phyloP scores from a whole-genome alignment of 2,888 invertebrate species.

The Leptinotarsa haldemani region DNA sequence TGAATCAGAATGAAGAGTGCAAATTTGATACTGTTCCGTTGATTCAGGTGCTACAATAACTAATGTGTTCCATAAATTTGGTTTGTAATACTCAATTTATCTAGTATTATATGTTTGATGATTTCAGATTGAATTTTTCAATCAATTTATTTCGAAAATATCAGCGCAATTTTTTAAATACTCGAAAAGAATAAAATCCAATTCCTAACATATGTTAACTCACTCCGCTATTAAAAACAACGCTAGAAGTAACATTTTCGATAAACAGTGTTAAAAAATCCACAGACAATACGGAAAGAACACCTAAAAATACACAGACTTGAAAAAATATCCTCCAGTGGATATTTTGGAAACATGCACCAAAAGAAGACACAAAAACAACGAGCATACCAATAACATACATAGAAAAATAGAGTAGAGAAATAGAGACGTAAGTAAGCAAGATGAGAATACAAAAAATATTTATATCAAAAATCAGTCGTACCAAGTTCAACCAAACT shows the following conservation, averaged over 20 bases:
- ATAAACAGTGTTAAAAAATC: background rate
- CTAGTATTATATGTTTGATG: too few relatives aligned
- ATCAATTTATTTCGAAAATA: too few relatives aligned
- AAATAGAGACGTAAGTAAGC: constrained; percentile 53
- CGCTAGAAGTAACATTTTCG: too few relatives aligned
- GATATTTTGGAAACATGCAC: constrained; percentile 40
- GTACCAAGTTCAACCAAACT: constrained; percentile 60
- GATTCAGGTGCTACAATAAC: too few relatives aligned
- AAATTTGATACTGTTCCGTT: too few relatives aligned
- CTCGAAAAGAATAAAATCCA: too few relatives aligned
- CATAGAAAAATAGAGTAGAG: constrained; percentile 30
- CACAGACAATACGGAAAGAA: background rate
- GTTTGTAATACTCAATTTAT: too few relatives aligned
- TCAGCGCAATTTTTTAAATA: too few relatives aligned
- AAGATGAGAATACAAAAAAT: constrained; percentile 51
- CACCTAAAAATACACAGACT: background rate
- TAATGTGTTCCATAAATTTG: too few relatives aligned
- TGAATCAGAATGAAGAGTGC: too few relatives aligned
- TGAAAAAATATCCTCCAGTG: background rate
- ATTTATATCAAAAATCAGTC: constrained; percentile 60
- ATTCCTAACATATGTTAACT: background rate
- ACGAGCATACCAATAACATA: constrained; percentile 29
- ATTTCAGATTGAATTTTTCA: too few relatives aligned
- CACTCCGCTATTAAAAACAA: background rate
- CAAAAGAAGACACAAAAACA: constrained; percentile 30